Conservation (phyloP, 2,888 invertebrate species). For the Podabrus alpinus region DNA sequence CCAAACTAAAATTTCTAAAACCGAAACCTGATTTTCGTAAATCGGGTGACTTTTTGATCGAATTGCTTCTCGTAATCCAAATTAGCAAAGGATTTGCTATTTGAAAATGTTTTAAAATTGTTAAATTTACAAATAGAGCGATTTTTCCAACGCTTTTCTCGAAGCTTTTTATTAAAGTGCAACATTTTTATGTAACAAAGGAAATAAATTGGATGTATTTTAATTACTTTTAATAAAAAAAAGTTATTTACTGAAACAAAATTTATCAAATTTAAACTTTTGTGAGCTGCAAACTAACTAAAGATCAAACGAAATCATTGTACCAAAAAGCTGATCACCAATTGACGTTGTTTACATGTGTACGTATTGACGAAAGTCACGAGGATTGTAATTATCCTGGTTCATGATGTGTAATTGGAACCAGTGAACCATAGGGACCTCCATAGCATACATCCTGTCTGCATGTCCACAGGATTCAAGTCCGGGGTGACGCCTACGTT, state of each 20-base stretch:
- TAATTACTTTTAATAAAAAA: not conserved
- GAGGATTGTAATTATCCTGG: conserved; percentile 35
- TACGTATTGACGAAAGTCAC: conserved; percentile 25
- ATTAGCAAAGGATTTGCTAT: not conserved
- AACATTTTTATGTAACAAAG: not conserved
- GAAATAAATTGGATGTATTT: not conserved
- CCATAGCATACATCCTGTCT: conserved; percentile 28
- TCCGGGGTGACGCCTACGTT: conserved; percentile 34
- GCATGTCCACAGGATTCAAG: conserved; percentile 26
- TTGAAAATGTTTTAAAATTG: not conserved
- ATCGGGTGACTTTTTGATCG: not conserved
- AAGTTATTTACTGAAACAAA: not conserved
- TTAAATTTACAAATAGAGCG: not conserved
- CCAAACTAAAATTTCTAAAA: not conserved
- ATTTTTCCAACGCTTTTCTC: not conserved
- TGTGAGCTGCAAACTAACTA: not conserved
- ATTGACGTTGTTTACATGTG: conserved; percentile 29
- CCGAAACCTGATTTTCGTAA: no score
- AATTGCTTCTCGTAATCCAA: not conserved
- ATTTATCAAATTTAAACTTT: conserved; percentile 2
- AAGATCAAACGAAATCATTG: conserved; percentile 23
- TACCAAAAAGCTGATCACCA: conserved; percentile 26
- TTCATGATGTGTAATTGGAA: conserved; percentile 36
- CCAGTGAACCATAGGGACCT: conserved; percentile 26
- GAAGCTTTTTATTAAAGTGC: not conserved